Conservation (phyloP, 1,140 invertebrate species). For the Pseudobourletiella spinata region DNA sequence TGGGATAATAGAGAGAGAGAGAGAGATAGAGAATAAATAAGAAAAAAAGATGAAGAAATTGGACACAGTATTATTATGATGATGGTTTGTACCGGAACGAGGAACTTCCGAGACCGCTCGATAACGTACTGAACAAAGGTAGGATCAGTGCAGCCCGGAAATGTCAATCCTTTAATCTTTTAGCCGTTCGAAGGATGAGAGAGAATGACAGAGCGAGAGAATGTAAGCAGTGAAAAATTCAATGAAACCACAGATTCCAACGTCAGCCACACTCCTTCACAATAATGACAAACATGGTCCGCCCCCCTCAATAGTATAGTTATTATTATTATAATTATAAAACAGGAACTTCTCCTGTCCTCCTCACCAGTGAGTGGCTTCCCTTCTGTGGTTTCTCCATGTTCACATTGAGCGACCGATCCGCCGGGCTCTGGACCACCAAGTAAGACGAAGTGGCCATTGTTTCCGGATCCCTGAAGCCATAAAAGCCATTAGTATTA, state of each 20-base stretch:
- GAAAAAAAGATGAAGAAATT: slow-evolving; percentile 1
- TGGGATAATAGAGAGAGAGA: no score
- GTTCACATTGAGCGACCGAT: slow-evolving; percentile 51
- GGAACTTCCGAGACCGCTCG: slow-evolving; percentile 84
- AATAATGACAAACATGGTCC: no score
- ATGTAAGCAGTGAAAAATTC: no score
- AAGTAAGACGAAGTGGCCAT: slow-evolving; percentile 70
- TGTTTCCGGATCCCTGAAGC: slow-evolving; percentile 51
- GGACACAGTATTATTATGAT: no score
- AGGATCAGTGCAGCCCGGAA: slow-evolving; percentile 87
- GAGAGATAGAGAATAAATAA: no score
- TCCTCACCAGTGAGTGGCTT: slow-evolving; percentile 36
- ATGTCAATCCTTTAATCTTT: slow-evolving; percentile 86
- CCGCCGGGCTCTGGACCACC: slow-evolving; percentile 77
- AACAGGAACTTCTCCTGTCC: no score
- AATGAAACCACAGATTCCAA: no score
- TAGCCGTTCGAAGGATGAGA: no score
- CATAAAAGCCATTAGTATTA: slow-evolving; percentile 10
- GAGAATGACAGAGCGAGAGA: no score
- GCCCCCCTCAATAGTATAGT: no score
- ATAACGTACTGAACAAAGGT: slow-evolving; percentile 87
- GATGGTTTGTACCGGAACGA: slow-evolving; percentile 90
- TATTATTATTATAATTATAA: no score
- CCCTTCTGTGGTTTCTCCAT: slow-evolving; percentile 36
- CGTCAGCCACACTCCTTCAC: no score